Evolutionary conservation across 2,888 invertebrate species (phyloP).

Genomic region (Mesochorus sp.): DNA sequence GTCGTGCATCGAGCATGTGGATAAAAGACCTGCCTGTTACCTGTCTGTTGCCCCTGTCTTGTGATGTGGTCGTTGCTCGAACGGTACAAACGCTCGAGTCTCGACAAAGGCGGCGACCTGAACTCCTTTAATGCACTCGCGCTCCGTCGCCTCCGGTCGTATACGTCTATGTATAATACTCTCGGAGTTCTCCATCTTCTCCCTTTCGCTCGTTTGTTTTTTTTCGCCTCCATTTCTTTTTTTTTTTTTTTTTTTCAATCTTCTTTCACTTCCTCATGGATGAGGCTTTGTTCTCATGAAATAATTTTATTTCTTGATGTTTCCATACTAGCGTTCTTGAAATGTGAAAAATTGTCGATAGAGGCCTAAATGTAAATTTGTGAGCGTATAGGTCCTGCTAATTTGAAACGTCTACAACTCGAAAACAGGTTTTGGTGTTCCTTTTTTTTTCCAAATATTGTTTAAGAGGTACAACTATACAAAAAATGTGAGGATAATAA

Average conservation of each 20-base stretch:
- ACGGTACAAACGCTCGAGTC: constrained; percentile 47
- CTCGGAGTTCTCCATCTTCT: constrained; percentile 28
- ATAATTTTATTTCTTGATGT: constrained; percentile 5
- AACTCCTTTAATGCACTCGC: constrained; percentile 46
- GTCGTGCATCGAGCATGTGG: background rate
- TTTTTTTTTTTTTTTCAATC: constrained; percentile 5
- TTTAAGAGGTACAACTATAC: no score
- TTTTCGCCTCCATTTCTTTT: constrained; percentile 2
- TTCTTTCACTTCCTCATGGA: no score
- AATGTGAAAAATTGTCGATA: no score
- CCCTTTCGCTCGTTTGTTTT: background rate
- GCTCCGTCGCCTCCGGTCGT: constrained; percentile 46
- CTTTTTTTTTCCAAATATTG: no score
- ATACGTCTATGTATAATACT: background rate
- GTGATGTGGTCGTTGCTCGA: constrained; percentile 48
- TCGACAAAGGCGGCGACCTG: constrained; percentile 52
- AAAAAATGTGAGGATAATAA: no score
- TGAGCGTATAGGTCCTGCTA: no score
- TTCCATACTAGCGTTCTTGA: no score
- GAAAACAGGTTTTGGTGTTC: no score
- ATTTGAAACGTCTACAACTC: no score
- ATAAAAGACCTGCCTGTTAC: constrained; percentile 11
- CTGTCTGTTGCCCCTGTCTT: constrained; percentile 24
- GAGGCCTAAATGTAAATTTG: no score
- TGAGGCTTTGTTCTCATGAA: background rate